Evolutionary conservation across 2,797 vertebrate genomes (phyloP).

Genomic region (Catamblyrhynchus diadema): DNA sequence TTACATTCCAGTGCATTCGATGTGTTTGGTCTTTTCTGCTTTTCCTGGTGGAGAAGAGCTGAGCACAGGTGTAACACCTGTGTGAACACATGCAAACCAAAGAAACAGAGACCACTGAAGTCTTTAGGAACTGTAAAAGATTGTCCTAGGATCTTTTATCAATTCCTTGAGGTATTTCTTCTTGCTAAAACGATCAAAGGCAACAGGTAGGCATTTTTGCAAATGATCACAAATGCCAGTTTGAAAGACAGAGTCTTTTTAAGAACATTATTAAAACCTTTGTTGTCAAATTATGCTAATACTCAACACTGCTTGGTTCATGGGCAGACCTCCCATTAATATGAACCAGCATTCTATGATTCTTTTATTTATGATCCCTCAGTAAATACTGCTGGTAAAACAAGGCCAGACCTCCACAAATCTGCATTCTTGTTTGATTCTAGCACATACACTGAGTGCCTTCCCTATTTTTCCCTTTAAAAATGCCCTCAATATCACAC

Average conservation of each 20-base stretch:
- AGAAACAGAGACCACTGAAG: slow-evolving; percentile 60
- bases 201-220: slow-evolving; percentile 47
- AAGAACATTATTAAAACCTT: slow-evolving; percentile 24
- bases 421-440: not conserved
- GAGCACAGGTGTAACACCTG: slow-evolving; percentile 46
- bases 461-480: slow-evolving; percentile 6
- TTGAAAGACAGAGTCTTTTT: slow-evolving; percentile 28
- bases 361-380: not conserved
- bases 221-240: slow-evolving; percentile 28
- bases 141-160: slow-evolving; percentile 37
- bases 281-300: slow-evolving; percentile 9
- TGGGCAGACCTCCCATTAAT: not conserved
- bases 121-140: slow-evolving; percentile 62
- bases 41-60: slow-evolving; percentile 55
- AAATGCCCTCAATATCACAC: not conserved
- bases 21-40: slow-evolving; percentile 68
- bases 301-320: not conserved
- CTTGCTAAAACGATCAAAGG: slow-evolving; percentile 55
- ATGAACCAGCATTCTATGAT: not conserved
- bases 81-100: slow-evolving; percentile 51
- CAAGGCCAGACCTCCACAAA: slow-evolving; percentile 16
- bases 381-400: slow-evolving; percentile 16
- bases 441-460: not conserved
- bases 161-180: slow-evolving; percentile 68
- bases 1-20: slow-evolving; percentile 70